These are phyloP conservation scores for Chalcis sispes DNA, from an alignment of 2,888 invertebrate genomes.

Conservation along the genomic window DNA sequence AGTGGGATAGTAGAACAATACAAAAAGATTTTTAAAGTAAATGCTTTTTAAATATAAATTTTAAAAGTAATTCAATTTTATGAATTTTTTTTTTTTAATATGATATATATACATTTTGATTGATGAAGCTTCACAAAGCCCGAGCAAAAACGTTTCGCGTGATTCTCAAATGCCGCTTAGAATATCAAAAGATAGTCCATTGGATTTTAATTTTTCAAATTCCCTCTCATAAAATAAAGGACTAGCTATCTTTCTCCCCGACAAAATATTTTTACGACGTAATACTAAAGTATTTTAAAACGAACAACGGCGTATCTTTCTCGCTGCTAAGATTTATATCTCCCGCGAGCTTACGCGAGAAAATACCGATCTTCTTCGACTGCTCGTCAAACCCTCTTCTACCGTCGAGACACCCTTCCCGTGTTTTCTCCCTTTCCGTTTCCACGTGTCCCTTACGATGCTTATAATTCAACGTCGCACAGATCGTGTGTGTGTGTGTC, in stretches of 20 bases:
- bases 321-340: constrained; percentile 38
- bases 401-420: background rate
- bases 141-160: background rate
- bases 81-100: no score
- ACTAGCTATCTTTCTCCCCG: background rate
- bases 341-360: constrained; percentile 9
- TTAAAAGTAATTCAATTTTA: no score
- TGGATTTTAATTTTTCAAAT: constrained; percentile 39
- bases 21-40: no score
- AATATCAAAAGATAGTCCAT: background rate
- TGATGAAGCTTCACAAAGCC: no score
- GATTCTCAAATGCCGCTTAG: background rate
- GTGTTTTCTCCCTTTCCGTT: no score
- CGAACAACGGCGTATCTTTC: constrained; percentile 14
- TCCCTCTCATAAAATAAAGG: constrained; percentile 30
- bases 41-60: no score
- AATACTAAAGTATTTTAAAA: constrained; percentile 36
- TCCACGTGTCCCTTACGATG: background rate
- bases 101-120: no score
- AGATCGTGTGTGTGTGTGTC: background rate
- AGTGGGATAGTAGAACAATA: no score
- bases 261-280: constrained; percentile 25
- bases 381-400: constrained; percentile 36
- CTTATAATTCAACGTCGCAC: constrained; percentile 37
- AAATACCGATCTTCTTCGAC: constrained; percentile 25